Percentiles rank a stretch among this genome's conserved stretches.
Evolutionary conservation across 2,888 invertebrate species (phyloP).

Genomic region (Gandaritis pyraliata): DNA sequence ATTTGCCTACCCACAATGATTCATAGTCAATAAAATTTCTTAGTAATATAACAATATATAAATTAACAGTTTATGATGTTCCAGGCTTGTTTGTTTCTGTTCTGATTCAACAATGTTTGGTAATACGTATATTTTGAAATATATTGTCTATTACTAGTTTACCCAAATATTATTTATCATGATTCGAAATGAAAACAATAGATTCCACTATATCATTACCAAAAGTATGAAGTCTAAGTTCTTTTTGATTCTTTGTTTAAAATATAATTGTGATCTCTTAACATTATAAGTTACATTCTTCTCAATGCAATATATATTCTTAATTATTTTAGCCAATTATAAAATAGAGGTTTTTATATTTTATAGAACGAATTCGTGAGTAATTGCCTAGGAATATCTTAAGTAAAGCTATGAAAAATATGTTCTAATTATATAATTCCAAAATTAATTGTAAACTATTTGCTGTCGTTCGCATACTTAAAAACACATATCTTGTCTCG

Average conservation of each 20-base stretch:
- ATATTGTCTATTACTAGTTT: no score
- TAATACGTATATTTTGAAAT: no score
- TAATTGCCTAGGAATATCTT: slow-evolving; percentile 53
- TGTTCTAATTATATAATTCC: slow-evolving; percentile 19
- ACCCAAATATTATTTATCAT: no score
- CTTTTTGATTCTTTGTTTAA: no score
- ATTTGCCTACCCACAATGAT: neutral
- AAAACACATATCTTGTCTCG: neutral
- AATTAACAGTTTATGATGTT: no score
- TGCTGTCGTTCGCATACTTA: slow-evolving; percentile 18
- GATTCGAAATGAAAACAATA: no score
- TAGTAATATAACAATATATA: no score
- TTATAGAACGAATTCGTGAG: slow-evolving; percentile 27
- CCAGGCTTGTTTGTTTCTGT: no score
- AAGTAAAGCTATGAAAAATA: slow-evolving; percentile 40
- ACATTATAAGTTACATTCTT: neutral
- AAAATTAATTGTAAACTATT: slow-evolving; percentile 45
- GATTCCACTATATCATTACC: no score
- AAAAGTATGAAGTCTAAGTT: no score
- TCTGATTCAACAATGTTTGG: no score
- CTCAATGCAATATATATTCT: slow-evolving; percentile 1
- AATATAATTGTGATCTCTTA: neutral
- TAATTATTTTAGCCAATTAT: slow-evolving; percentile 11
- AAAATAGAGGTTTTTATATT: neutral
- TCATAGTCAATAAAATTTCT: no score